These are phyloP conservation scores for Leucopsar rothschildi DNA, from an alignment of 2,113 vertebrate species.

Conservation along the genomic window DNA sequence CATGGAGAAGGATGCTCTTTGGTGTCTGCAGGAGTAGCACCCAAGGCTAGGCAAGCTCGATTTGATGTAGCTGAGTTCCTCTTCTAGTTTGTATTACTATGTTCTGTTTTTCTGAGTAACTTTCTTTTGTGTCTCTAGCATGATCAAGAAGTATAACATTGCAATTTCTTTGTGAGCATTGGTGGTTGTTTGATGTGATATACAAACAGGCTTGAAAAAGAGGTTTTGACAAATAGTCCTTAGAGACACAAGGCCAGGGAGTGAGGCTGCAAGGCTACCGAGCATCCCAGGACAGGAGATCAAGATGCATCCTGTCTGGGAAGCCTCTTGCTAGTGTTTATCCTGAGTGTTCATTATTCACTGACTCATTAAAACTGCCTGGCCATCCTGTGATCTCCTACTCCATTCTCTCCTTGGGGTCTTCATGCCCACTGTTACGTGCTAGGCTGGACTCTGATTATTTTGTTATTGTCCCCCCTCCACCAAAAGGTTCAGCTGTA, in stretches of 20 bases:
- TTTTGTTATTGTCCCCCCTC: neutral
- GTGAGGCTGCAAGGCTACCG: neutral
- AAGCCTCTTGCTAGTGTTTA: neutral
- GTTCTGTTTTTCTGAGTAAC: neutral
- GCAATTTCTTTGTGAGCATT: neutral
- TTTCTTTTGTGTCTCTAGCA: neutral
- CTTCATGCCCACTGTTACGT: rapidly evolving
- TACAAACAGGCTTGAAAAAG: neutral
- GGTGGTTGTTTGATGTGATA: neutral
- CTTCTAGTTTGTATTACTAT: neutral
- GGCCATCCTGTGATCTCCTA: neutral
- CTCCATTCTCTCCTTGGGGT: rapidly evolving
- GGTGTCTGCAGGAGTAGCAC: neutral
- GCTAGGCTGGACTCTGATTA: neutral
- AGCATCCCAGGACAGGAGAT: neutral
- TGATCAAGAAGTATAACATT: neutral
- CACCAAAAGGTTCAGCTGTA: neutral
- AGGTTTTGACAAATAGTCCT: neutral
- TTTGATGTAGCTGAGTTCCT: neutral
- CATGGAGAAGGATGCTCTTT: neutral
- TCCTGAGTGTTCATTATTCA: neutral
- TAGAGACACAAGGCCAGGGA: neutral
- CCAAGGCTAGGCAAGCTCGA: neutral
- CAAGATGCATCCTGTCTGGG: neutral
- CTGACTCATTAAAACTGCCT: neutral